Base-by-base conservation (phyloP, 2,888 invertebrate species). In the Hirtodrosophila cameraria region DNA sequence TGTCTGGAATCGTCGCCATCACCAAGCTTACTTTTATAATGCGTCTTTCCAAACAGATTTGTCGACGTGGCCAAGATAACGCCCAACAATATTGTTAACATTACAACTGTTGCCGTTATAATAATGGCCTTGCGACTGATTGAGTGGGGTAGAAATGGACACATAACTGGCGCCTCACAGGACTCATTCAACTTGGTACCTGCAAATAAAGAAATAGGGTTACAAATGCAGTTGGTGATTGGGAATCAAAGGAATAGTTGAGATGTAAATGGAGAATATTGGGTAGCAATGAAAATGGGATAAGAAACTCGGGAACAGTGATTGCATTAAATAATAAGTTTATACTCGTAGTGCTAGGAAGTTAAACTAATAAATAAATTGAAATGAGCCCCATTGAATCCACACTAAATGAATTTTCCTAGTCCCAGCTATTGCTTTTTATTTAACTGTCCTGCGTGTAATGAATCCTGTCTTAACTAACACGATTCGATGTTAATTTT, bases 1-100 rank as follows among this genome's bases (percentile, higher is more conserved):
- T 84, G 87, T 87, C 89, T 82, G 72, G 87, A 89, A 78, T 91
- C 90, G 76, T 91, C 91, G 75, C 88, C 90, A 83, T 90, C 89
- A 81, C 88, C 89, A 76, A 82, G 65, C 90, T 90, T 90, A 90
- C 90, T 90, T 89, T 86, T 89, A 61, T 63, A 73, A 27, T 69
- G 20, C 39, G 75, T 49, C 54, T 83, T 81, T 42, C 66, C 78
- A 62, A 88, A 83, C 11, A 87, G 33, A 45, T 66, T 72, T 28
- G 64, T 84, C n/a, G 81, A 70, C 4, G 78, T 72, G 15, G 75
- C 82, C 58, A 89, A 50, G 31, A 85, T 50, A 11, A 79, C 67
- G 43, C 76, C 87, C 41, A 86, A 55, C 0, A 86, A 28, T 9
- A 84, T 71, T 23, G 78, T 85, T 3, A 86, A 42, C 9, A 80